phyloP scores from a whole-genome alignment of 2,888 invertebrate species.

The Junonia oenone region DNA sequence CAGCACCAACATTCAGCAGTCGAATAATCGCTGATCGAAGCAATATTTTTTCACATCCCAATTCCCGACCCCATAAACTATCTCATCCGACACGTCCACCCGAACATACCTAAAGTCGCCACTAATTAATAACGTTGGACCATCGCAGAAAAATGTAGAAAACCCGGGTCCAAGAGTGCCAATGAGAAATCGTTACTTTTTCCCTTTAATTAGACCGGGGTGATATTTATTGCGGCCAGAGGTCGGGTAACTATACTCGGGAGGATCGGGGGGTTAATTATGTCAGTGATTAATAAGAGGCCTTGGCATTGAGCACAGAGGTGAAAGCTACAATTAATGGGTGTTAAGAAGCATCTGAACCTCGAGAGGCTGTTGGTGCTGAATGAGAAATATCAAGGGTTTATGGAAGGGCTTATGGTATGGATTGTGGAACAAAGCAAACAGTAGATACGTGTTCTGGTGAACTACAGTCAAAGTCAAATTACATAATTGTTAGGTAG shows the following conservation, averaged over 20 bases:
- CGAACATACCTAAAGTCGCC: neutral
- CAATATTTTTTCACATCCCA: neutral
- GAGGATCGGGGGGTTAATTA: constrained; percentile 22
- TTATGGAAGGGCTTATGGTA: neutral
- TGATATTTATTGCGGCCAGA: constrained; percentile 25
- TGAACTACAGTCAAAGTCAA: too few relatives aligned
- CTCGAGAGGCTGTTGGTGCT: neutral
- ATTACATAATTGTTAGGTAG: too few relatives aligned
- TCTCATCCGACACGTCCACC: neutral
- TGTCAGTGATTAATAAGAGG: constrained; percentile 19
- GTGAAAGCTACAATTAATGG: constrained; percentile 4
- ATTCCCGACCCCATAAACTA: neutral
- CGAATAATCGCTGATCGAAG: neutral
- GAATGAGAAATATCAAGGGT: neutral
- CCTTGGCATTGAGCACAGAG: constrained; percentile 7
- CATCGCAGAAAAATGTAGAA: constrained; percentile 9
- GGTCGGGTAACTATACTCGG: constrained; percentile 22
- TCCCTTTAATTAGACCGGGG: constrained; percentile 21
- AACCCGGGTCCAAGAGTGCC: neutral
- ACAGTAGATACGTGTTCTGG: too few relatives aligned
- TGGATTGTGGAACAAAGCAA: too few relatives aligned
- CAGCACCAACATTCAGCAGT: too few relatives aligned
- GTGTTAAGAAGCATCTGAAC: neutral
- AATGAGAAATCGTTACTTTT: constrained; percentile 5
- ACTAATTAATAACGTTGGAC: neutral